A percentile compares a stretch with the other conserved stretches of the same genome.
Conservation (phyloP, 1,140 invertebrate species). For the Metaphire vulgaris region DNA sequence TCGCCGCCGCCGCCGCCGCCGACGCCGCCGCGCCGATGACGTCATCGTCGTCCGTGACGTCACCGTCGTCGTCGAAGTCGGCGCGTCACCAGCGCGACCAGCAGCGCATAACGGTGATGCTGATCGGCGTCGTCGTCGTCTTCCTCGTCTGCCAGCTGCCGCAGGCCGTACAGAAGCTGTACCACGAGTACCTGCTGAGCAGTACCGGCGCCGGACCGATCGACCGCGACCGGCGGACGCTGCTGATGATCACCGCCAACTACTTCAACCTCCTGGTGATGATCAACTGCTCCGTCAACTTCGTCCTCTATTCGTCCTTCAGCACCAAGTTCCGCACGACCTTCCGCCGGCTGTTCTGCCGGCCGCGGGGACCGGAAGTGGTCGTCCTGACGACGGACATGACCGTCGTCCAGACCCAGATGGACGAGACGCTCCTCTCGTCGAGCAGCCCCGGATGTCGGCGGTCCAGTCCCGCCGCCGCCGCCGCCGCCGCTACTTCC, state of each 20-base stretch:
- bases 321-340: slow-evolving; percentile 69
- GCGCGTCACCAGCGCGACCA: slow-evolving; percentile 20
- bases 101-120: slow-evolving; percentile 29
- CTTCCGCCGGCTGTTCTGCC: slow-evolving; percentile 61
- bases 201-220: slow-evolving; percentile 43
- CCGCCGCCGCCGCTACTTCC: too few species aligned
- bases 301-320: slow-evolving; percentile 69
- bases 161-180: slow-evolving; percentile 27
- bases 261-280: slow-evolving; percentile 66
- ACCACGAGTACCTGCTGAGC: slow-evolving; percentile 35
- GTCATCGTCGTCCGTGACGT: not conserved
- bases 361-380: slow-evolving; percentile 22
- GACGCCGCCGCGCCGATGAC: not conserved
- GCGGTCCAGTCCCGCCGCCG: too few species aligned
- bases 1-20: not conserved
- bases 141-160: slow-evolving; percentile 30
- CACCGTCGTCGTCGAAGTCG: slow-evolving; percentile 25
- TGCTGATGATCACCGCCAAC: slow-evolving; percentile 60
- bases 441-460: not conserved
- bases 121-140: slow-evolving; percentile 29
- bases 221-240: slow-evolving; percentile 53
- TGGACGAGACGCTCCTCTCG: not conserved
- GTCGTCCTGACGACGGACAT: not conserved
- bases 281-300: slow-evolving; percentile 67
- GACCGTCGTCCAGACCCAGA: not conserved